Conservation (phyloP, 2,113 vertebrate genomes). For the Craseonycteris thonglongyai region DNA sequence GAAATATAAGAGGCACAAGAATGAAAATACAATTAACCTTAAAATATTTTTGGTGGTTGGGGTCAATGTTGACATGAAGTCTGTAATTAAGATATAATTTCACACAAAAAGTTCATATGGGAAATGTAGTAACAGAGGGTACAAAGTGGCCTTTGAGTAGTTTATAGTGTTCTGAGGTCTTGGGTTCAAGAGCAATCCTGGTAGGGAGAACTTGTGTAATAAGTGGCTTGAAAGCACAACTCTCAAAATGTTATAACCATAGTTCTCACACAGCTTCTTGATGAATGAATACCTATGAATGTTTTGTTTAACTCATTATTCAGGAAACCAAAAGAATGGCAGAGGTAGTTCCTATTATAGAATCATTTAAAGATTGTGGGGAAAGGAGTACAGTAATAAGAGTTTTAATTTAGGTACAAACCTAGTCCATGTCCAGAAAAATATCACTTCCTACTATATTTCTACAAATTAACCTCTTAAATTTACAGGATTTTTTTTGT, state of each 20-base stretch:
- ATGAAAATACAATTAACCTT: neutral
- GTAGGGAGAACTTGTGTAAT: neutral
- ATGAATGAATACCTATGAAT: neutral
- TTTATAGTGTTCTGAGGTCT: neutral
- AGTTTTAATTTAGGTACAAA: conserved; percentile 2
- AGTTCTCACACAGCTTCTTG: neutral
- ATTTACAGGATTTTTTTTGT: neutral
- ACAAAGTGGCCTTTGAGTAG: neutral
- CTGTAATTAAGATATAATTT: neutral
- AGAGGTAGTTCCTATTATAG: neutral
- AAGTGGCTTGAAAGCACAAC: neutral
- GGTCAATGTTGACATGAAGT: neutral
- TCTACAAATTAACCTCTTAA: conserved; percentile 25
- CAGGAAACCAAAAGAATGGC: neutral
- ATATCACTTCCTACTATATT: neutral
- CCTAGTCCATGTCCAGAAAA: neutral
- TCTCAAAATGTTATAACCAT: neutral
- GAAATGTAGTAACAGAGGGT: neutral
- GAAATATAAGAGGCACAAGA: neutral
- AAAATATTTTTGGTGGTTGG: neutral
- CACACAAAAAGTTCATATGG: neutral
- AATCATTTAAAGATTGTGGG: neutral
- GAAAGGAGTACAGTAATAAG: neutral
- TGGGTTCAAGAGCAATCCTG: neutral
- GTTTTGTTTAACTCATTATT: neutral